These are phyloP conservation scores for Suricata suricatta DNA, from an alignment of 2,113 vertebrate species.

Conservation along the genomic window DNA sequence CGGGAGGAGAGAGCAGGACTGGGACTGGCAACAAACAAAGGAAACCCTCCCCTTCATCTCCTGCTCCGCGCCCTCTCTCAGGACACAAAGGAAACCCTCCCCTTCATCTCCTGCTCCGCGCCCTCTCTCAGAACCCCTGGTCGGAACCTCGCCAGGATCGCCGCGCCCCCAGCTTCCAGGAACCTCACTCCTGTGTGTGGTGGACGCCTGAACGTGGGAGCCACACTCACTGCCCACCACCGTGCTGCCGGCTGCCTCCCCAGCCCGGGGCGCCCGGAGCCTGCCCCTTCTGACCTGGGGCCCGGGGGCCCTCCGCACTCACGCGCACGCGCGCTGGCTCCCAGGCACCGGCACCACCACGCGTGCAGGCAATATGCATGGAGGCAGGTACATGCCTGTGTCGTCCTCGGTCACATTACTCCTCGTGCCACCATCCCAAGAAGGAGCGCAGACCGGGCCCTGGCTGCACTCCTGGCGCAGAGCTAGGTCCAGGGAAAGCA, in stretches of 20 bases:
- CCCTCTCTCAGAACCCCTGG: conserved; percentile 30
- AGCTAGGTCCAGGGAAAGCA: neutral
- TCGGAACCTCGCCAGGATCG: neutral
- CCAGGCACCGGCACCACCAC: too few species aligned
- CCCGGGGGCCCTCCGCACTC: neutral
- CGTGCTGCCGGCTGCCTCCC: neutral
- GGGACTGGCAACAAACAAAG: neutral
- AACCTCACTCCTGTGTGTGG: neutral
- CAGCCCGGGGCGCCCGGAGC: neutral
- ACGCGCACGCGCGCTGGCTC: neutral
- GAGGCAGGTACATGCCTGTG: neutral
- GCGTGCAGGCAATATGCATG: neutral
- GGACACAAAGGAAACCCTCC: neutral
- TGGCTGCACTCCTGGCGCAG: neutral
- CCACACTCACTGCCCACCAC: neutral
- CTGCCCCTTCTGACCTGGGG: neutral
- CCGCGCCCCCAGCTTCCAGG: neutral
- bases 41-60: neutral
- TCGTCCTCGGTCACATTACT: neutral
- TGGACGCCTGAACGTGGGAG: neutral
- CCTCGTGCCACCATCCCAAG: neutral
- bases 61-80: neutral
- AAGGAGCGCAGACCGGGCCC: neutral
- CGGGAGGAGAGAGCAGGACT: fast-evolving
- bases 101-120: neutral